Percentiles rank a stretch among this genome's conserved stretches.
Evolutionary conservation across 2,888 invertebrate species (phyloP).

Genomic region (Cephus pulcher): DNA sequence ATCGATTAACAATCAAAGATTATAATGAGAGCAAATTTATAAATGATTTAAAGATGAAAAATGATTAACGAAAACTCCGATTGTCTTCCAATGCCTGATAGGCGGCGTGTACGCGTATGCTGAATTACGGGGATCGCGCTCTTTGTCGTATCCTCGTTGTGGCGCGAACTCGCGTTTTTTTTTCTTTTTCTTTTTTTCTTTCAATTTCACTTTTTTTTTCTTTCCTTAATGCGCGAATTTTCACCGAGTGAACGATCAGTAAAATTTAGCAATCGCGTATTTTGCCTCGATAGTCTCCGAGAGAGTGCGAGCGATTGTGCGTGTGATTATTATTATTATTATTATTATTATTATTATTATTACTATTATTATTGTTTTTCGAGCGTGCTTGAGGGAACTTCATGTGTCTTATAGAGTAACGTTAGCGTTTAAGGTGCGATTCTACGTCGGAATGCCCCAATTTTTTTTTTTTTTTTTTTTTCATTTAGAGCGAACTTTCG

Average conservation of each 20-base stretch:
- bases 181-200: no score
- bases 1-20: conserved; percentile 27
- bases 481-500: background rate
- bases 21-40: conserved; percentile 26
- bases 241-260: no score
- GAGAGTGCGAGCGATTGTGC: background rate
- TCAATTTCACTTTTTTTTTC: no score
- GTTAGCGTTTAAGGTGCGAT: background rate
- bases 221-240: no score
- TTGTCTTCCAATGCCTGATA: conserved; percentile 47
- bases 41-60: conserved; percentile 14
- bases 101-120: background rate
- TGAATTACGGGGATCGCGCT: no score
- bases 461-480: background rate
- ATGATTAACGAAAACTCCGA: conserved; percentile 31
- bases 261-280: no score
- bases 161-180: no score
- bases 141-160: no score
- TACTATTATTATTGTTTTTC: background rate
- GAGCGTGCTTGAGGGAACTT: background rate
- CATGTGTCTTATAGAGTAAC: background rate
- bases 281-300: background rate
- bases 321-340: background rate
- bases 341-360: background rate
- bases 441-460: background rate